Conservation (phyloP, 2,888 invertebrate genomes). For the Marasmarcha lunaedactyla region DNA sequence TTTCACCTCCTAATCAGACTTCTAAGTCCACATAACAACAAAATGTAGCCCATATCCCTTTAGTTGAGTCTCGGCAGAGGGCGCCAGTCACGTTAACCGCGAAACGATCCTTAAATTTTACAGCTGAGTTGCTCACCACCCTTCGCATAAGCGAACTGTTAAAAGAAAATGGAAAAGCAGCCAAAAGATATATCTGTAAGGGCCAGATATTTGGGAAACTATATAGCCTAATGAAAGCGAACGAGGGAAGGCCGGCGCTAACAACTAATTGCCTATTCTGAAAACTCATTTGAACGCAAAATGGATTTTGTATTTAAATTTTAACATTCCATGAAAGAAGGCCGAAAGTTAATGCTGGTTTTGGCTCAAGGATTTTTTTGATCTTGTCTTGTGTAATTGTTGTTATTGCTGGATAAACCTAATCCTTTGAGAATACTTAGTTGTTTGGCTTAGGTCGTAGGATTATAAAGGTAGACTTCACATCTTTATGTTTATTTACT, state of each 20-base stretch:
- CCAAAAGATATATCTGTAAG: slow-evolving; percentile 61
- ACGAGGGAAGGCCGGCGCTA: slow-evolving; percentile 67
- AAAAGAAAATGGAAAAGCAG: slow-evolving; percentile 61
- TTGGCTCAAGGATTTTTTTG: slow-evolving; percentile 32
- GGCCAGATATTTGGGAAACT: slow-evolving; percentile 67
- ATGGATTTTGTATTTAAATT: slow-evolving; percentile 71
- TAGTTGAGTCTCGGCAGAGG: not conserved
- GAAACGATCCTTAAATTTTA: slow-evolving; percentile 53
- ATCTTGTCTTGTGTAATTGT: too few species aligned
- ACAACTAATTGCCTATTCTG: slow-evolving; percentile 70
- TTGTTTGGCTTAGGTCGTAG: too few species aligned
- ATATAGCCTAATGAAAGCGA: slow-evolving; percentile 70
- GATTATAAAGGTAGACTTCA: too few species aligned
- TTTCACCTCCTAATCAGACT: too few species aligned
- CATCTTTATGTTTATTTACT: too few species aligned
- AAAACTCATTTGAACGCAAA: slow-evolving; percentile 71
- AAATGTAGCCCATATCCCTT: not conserved
- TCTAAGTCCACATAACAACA: too few species aligned
- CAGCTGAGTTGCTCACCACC: slow-evolving; percentile 40
- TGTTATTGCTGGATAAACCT: too few species aligned
- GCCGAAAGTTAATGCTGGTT: slow-evolving; percentile 54
- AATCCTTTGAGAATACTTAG: too few species aligned
- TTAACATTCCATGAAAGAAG: slow-evolving; percentile 64
- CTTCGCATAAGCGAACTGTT: slow-evolving; percentile 42
- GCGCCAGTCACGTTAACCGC: slow-evolving; percentile 23